These are phyloP conservation scores for Nesospiza acunhae DNA, from an alignment of 2,113 vertebrate genomes.

Conservation along the genomic window DNA sequence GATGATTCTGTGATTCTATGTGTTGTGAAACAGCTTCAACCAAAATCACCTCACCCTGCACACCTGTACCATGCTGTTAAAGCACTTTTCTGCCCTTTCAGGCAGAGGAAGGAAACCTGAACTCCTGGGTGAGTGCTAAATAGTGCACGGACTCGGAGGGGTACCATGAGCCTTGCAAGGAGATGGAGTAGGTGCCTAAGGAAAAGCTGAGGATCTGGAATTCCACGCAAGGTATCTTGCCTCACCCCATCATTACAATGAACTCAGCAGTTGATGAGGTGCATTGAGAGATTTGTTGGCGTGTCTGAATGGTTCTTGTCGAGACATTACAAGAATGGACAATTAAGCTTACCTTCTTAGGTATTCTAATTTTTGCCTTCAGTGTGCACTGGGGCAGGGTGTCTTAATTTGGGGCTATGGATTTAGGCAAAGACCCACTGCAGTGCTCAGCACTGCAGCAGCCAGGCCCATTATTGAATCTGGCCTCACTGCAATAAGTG, in stretches of 20 bases:
- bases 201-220: neutral
- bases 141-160: fast-evolving
- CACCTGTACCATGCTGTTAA: neutral
- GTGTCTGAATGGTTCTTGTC: neutral
- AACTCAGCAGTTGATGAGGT: neutral
- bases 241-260: neutral
- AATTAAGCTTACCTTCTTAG: neutral
- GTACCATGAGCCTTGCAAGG: neutral
- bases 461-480: neutral
- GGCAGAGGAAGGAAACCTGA: neutral
- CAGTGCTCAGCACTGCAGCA: neutral
- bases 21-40: neutral
- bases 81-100: neutral
- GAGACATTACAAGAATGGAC: neutral
- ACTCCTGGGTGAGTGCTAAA: neutral
- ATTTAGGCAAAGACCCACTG: neutral
- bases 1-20: neutral
- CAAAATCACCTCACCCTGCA: neutral
- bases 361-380: neutral
- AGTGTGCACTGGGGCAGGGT: neutral
- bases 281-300: neutral
- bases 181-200: neutral
- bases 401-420: neutral
- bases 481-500: neutral
- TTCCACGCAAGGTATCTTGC: neutral